phyloP scores from a whole-genome alignment of 2,797 vertebrate genomes.

The Hyperoplus lanceolatus region DNA sequence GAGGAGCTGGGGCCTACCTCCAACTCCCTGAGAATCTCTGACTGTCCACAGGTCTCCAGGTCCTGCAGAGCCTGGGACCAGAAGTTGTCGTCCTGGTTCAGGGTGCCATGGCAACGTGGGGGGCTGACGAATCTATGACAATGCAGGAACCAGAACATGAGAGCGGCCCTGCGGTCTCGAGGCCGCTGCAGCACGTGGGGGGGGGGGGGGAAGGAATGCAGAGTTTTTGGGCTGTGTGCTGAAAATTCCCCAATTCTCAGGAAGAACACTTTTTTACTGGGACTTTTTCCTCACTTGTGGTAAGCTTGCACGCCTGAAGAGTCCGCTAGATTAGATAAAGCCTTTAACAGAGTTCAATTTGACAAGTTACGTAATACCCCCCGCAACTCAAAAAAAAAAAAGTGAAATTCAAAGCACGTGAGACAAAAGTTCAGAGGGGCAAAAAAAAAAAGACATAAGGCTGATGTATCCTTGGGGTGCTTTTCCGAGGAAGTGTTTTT shows the following conservation, averaged over 20 bases:
- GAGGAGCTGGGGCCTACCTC: conserved; percentile 87
- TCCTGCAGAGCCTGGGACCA: conserved; percentile 98
- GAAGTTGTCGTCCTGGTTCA: conserved; percentile 92
- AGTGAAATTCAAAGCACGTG: conserved; percentile 79
- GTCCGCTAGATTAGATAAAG: conserved; percentile 76
- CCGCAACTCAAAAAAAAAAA: conserved; percentile 30
- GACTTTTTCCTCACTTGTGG: conserved; percentile 59
- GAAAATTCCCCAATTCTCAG: conserved; percentile 49
- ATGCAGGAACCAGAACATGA: conserved; percentile 95
- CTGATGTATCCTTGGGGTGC: conserved; percentile 81
- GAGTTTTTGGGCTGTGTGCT: conserved; percentile 61
- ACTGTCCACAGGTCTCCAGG: conserved; percentile 98
- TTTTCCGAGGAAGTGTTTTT: conserved; percentile 80
- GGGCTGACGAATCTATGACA: conserved; percentile 95
- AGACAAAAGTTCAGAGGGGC: conserved; percentile 75
- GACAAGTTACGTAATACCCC: conserved; percentile 47
- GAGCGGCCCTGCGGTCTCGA: conserved; percentile 81
- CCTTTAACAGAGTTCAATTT: conserved; percentile 81
- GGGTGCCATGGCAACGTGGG: conserved; percentile 90
- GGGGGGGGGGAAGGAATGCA: conserved; percentile 72
- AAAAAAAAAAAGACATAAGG: conserved; percentile 79
- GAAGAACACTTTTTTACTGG: conserved; percentile 57
- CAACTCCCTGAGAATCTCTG: conserved; percentile 96
- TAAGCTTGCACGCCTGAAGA: conserved; percentile 66
- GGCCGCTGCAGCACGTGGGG: conserved; percentile 30